A percentile compares a stretch with the other conserved stretches of the same genome.
phyloP scores from a whole-genome alignment of 1,140 invertebrate species.

The Geopemphigus sp. region DNA sequence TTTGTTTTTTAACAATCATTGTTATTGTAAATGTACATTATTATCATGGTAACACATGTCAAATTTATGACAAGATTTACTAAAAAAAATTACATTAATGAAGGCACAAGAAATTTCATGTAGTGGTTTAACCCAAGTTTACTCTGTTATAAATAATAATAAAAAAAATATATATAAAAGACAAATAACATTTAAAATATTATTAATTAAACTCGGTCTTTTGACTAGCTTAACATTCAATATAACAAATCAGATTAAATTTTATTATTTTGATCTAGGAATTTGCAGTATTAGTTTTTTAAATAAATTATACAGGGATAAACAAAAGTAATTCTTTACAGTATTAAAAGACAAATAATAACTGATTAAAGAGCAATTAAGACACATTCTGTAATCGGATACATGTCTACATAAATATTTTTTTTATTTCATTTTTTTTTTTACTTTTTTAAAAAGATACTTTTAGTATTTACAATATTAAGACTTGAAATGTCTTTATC shows the following conservation, averaged over 20 bases:
- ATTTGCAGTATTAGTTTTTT: constrained; percentile 19
- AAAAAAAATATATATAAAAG: constrained; percentile 35
- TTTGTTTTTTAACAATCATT: constrained; percentile 24
- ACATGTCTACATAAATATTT: constrained; percentile 42
- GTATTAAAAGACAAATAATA: constrained; percentile 37
- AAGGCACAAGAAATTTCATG: constrained; percentile 42
- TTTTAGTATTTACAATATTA: constrained; percentile 47
- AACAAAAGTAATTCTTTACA: constrained; percentile 32
- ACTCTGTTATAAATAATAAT: not conserved
- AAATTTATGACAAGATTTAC: constrained; percentile 22
- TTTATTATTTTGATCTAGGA: constrained; percentile 47
- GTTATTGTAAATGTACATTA: constrained; percentile 12
- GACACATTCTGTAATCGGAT: constrained; percentile 42
- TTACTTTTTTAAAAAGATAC: constrained; percentile 29
- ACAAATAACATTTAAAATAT: constrained; percentile 40
- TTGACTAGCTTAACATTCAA: constrained; percentile 34
- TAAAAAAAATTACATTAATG: constrained; percentile 37
- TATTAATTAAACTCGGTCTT: constrained; percentile 45
- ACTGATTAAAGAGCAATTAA: constrained; percentile 8
- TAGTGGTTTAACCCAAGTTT: constrained; percentile 20
- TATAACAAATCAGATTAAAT: constrained; percentile 31
- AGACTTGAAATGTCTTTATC: constrained; percentile 50
- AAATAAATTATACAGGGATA: constrained; percentile 23
- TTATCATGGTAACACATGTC: constrained; percentile 39
- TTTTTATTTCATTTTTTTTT: constrained; percentile 31